phyloP scores from a whole-genome alignment of 2,113 vertebrate species.

The Hippocampus zosterae region DNA sequence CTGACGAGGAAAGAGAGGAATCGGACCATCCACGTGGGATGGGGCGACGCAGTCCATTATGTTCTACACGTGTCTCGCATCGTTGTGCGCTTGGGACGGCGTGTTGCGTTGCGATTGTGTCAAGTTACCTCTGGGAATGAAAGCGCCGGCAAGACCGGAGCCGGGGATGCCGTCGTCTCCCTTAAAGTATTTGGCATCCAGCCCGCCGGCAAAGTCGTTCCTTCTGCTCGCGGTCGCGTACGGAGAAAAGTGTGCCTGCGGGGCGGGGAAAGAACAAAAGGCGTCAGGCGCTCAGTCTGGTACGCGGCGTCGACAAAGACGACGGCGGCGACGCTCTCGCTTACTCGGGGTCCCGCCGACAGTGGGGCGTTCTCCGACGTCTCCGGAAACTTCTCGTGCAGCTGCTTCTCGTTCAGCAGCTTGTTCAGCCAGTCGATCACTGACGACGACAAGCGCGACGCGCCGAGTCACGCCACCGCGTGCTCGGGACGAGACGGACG shows the following conservation, averaged over 20 bases:
- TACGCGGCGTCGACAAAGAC: neutral
- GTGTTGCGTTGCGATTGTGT: too few relatives aligned
- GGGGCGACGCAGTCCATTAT: too few relatives aligned
- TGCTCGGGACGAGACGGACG: neutral
- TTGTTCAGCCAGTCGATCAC: neutral
- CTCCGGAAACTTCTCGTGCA: neutral
- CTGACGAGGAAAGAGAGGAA: too few relatives aligned
- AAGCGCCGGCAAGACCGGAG: neutral
- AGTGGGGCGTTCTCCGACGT: neutral
- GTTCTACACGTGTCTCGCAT: too few relatives aligned
- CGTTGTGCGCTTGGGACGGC: too few relatives aligned
- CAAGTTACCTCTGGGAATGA: neutral
- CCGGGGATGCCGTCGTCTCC: neutral
- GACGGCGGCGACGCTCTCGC: neutral
- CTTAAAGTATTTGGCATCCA: neutral
- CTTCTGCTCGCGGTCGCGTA: neutral
- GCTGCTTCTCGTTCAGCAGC: neutral
- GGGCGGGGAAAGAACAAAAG: neutral
- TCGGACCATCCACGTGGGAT: too few relatives aligned
- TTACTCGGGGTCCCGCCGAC: neutral
- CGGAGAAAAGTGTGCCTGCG: neutral
- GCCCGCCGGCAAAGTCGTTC: neutral
- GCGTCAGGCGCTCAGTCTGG: neutral
- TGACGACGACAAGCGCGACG: neutral
- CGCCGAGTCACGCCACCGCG: neutral